Conservation (phyloP, 2,113 vertebrate species). For the Notechis scutatus region DNA sequence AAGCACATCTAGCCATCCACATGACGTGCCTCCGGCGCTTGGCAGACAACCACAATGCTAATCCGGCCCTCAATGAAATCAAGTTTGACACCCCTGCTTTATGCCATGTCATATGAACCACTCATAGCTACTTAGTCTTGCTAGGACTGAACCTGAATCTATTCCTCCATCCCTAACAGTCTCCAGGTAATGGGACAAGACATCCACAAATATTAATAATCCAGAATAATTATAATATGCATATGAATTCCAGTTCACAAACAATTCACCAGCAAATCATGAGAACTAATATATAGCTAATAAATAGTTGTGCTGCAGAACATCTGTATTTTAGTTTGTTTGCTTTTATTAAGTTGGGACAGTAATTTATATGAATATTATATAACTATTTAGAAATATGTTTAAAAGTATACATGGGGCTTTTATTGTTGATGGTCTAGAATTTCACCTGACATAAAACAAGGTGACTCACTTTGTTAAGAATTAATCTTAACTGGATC, state of each 20-base stretch:
- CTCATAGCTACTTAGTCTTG: not conserved
- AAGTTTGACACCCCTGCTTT: no score
- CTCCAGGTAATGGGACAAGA: not conserved
- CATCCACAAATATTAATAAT: not conserved
- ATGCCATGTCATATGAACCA: not conserved
- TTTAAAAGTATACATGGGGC: not conserved
- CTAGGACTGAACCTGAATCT: not conserved
- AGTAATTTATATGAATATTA: not conserved
- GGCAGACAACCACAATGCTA: no score
- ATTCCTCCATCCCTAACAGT: not conserved
- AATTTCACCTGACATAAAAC: not conserved
- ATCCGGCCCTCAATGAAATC: no score
- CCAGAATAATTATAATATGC: not conserved
- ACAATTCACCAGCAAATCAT: not conserved
- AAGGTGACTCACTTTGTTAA: not conserved
- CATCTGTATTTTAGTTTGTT: not conserved
- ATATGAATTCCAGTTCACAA: not conserved
- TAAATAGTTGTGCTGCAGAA: not conserved
- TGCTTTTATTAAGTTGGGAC: no score
- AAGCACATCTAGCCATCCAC: no score
- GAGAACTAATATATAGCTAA: not conserved
- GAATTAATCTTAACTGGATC: no score
- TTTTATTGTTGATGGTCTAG: not conserved
- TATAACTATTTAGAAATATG: not conserved
- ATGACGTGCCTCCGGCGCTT: no score